phyloP scores from a whole-genome alignment of 1,140 invertebrate species.

The Lepidotrigona ventralis region DNA sequence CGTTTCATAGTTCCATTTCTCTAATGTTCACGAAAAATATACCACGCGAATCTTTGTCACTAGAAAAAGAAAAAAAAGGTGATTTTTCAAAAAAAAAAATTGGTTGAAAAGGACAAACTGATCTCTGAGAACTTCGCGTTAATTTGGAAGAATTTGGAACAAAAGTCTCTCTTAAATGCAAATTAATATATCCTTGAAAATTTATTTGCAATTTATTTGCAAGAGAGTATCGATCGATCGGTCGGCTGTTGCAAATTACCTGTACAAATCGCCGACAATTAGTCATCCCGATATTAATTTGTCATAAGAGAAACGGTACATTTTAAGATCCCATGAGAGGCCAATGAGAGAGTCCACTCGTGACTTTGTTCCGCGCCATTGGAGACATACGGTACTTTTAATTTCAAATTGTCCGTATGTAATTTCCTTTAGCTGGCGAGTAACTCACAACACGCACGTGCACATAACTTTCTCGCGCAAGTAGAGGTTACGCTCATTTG shows the following conservation, averaged over 20 bases:
- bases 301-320: background rate
- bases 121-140: no score
- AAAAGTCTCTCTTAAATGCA: no score
- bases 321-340: background rate
- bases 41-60: no score
- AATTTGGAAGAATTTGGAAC: no score
- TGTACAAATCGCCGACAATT: background rate
- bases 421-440: background rate
- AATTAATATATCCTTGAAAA: no score
- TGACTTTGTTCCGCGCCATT: slow-evolving; percentile 16
- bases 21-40: no score
- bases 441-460: background rate
- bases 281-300: slow-evolving; percentile 7
- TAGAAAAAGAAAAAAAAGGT: no score
- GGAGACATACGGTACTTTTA: slow-evolving; percentile 27
- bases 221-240: background rate
- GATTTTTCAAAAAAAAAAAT: no score
- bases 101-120: no score
- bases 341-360: slow-evolving; percentile 20
- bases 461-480: background rate
- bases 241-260: background rate
- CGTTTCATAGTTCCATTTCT: no score
- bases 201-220: no score
- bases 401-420: background rate
- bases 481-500: background rate